Evolutionary conservation across 1,140 invertebrate species (phyloP), one percentile per base, ranked within the genome.

Genomic region (Lucilia cuprina): DNA sequence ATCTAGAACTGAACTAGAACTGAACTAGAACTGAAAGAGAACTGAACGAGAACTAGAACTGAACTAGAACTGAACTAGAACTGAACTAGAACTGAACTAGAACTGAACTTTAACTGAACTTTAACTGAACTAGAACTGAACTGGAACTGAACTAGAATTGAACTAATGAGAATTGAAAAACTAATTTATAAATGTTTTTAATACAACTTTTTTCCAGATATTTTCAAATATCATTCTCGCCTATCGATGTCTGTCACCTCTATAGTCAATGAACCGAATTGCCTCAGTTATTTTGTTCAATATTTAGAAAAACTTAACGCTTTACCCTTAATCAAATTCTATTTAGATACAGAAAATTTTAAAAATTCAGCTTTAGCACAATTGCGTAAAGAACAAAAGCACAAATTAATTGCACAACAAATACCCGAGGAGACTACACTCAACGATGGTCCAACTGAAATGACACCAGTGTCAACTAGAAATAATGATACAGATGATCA

Each of bases 261-360:
- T 84, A 93, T 96, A 83, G 89, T 96, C 1, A 89, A 92, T 21
- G 95, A 96, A 87, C 94, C 95, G 86, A 92, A 93, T 88, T 95
- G 94, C n/a, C 88, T 96, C 9, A 92, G 93, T 9, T 95, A 94
- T 87, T 95, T 96, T 87, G 94, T 96, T 47, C 94, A 96, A 85
- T 96, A 93, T 89, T 92, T 96, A 92, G 95, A 96, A 47, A 92
- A 93, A 0, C 91, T 91, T 34, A 93, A 93, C 85, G 92, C 90
- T 2, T 87, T 93, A 17, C 86, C 92, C 2, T 91, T 94, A 10
- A 93, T 96, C 2, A 94, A 94, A 88, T 96, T 95, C 89, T 96
- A 94, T 94, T 87, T 96, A 83, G 95, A 96, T 88, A 93, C 95
- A 17, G 94, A 96, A 85, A 95, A 94, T 87, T 94, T 96, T 35